Evolutionary conservation across 1,140 invertebrate genomes (phyloP).

Genomic region (Calliphora vicina): DNA sequence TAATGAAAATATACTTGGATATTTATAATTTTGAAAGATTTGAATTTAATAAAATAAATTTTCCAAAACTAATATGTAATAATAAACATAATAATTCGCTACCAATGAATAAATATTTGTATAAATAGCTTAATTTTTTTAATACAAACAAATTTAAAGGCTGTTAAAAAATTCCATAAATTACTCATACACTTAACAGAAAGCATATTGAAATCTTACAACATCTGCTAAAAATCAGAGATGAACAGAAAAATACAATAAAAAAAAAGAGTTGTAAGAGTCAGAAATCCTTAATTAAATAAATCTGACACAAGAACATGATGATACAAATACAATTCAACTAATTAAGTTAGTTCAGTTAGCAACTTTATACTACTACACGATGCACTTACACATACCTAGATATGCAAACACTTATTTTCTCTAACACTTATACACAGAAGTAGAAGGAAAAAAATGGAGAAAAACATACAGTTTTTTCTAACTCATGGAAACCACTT

Average conservation of each 20-base stretch:
- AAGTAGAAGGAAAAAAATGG: too few species aligned
- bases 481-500: conserved; percentile 3
- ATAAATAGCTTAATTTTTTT: too few species aligned
- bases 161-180: too few species aligned
- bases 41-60: too few species aligned
- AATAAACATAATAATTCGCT: too few species aligned
- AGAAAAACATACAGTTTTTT: background rate
- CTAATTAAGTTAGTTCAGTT: background rate
- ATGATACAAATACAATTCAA: background rate
- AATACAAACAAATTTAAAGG: too few species aligned
- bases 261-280: background rate
- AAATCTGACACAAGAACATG: background rate
- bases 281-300: background rate
- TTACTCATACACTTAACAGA: too few species aligned
- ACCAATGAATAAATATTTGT: too few species aligned
- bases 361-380: background rate
- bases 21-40: too few species aligned
- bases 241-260: background rate
- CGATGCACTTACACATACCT: too few species aligned
- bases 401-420: background rate
- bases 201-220: background rate
- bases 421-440: background rate
- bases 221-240: background rate
- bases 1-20: too few species aligned
- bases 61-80: too few species aligned